Evolutionary conservation across 2,113 vertebrate genomes (phyloP).

Genomic region (Thunnus maccoyii): DNA sequence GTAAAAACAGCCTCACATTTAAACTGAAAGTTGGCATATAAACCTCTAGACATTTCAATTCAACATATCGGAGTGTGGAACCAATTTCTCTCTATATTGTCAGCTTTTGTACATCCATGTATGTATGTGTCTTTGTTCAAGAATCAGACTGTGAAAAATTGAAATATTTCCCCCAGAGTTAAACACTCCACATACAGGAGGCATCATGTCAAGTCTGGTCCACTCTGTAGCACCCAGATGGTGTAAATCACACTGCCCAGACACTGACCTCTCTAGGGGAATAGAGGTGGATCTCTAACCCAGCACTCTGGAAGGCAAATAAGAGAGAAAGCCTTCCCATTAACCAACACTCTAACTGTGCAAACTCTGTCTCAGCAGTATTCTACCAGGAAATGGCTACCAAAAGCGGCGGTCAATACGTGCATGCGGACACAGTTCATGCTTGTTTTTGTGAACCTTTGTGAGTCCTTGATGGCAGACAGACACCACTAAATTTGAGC

Average conservation of each 20-base stretch:
- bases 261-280: slow-evolving; percentile 44
- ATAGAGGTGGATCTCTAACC: slow-evolving; percentile 23
- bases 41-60: background rate
- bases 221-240: slow-evolving; percentile 60
- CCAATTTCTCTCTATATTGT: slow-evolving; percentile 8
- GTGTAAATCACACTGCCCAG: slow-evolving; percentile 61
- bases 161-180: slow-evolving; percentile 2
- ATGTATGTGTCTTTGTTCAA: background rate
- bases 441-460: background rate
- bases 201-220: slow-evolving; percentile 40
- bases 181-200: slow-evolving; percentile 18
- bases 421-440: slow-evolving; percentile 15
- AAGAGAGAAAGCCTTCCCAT: slow-evolving; percentile 15
- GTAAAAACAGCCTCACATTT: background rate
- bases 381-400: slow-evolving; percentile 7
- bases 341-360: slow-evolving; percentile 37
- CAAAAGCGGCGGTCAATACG: slow-evolving; percentile 2
- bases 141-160: background rate
- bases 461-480: background rate
- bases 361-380: slow-evolving; percentile 2
- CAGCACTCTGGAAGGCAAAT: slow-evolving; percentile 43
- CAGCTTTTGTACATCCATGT: background rate
- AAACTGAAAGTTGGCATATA: background rate
- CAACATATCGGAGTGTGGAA: background rate
- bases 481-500: background rate